Evolutionary conservation across 2,888 invertebrate genomes (phyloP), one percentile per base, ranked within the genome.

Genomic region (Xanthostigma xanthostigma): DNA sequence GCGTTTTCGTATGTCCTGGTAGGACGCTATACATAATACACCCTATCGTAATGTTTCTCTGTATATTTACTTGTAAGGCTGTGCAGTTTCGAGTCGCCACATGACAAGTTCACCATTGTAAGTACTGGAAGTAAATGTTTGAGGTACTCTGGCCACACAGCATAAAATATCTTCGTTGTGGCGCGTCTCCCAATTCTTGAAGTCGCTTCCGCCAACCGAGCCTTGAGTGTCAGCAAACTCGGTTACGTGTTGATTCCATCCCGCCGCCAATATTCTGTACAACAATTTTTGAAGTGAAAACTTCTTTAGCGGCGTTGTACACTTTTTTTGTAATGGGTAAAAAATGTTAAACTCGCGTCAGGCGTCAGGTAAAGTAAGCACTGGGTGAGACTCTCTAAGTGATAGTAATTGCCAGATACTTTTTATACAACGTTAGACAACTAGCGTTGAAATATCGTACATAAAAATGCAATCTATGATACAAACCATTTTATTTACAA

Each of bases 61-160:
- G 37, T 58, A 58, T 47, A 61, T 61, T 36, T 58, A 69, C 61
- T 75, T 69, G 62, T 81, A 84, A 0, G 84, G 79, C 61, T 86
- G 83, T 0, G 86, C 86, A 0, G 87, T 88, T 66, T 88, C 86
- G 48, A 88, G 67, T 54, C 81, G 78, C 89, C 90, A 90, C 54
- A 91, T 72, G 27, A 89, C 70, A 44, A 91, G 70, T 64, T 87
- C 85, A 0, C 90, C 90, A 56, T 79, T 81, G 63, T 84, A 84
- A 10, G 82, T 80, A 53, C 77, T 75, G 2, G 90, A 89, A 39
- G 79, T 87, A 34, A 91, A 64, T 13, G 82, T 72, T 59, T 81
- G 75, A 0, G 85, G 83, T 14, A 72, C 55, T 53, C 78, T 73
- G 1, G 75, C 76, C 39, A 81, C 79, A 1, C 81, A 78, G 35